Conservation (phyloP, 1,140 invertebrate species). For the Drosophila paulistorum region DNA sequence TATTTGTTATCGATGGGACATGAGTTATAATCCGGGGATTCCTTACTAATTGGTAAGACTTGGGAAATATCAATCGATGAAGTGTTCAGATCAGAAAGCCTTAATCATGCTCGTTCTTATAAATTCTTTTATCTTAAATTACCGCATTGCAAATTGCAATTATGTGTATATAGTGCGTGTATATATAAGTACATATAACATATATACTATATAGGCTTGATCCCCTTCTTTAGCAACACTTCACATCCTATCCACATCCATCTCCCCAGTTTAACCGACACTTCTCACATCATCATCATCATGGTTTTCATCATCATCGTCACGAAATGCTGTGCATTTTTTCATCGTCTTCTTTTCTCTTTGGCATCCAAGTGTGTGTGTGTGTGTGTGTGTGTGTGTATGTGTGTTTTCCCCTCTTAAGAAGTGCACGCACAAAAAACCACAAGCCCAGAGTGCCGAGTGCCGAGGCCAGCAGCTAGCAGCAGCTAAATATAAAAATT, state of each 20-base stretch:
- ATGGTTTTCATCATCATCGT: background rate
- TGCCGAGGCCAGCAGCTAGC: background rate
- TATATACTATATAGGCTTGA: background rate
- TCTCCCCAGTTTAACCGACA: constrained; percentile 4
- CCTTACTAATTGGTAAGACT: no score
- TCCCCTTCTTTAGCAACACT: background rate
- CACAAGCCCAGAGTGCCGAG: constrained; percentile 6
- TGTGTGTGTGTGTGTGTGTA: background rate
- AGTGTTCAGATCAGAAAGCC: background rate
- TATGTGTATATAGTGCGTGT: background rate
- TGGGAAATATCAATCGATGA: background rate
- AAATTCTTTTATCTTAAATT: background rate
- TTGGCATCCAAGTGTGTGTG: background rate
- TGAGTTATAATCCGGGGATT: no score
- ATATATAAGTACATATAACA: background rate
- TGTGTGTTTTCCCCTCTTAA: background rate
- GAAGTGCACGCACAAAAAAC: constrained; percentile 10
- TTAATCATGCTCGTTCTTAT: background rate
- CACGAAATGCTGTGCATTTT: background rate
- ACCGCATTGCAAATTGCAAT: background rate
- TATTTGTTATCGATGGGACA: no score
- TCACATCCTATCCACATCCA: background rate
- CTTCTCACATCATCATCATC: constrained; percentile 4
- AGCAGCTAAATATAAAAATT: constrained; percentile 12
- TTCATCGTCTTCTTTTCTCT: constrained; percentile 9